Evolutionary conservation across 2,888 invertebrate genomes (phyloP), one percentile per base, ranked within the genome.

Genomic region (Agrotis exclamationis): DNA sequence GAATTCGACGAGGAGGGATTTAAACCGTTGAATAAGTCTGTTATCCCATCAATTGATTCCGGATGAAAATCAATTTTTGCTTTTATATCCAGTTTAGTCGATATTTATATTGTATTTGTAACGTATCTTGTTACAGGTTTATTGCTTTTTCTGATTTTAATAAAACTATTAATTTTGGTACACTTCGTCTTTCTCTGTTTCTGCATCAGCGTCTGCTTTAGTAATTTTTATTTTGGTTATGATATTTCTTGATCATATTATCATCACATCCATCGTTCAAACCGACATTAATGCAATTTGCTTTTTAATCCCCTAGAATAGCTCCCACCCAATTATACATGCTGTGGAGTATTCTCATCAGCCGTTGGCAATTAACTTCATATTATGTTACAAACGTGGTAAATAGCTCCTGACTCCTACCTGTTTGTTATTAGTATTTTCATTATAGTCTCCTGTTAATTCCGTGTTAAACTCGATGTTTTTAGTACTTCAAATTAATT

Each of bases 401-500:
- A 56, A n/a, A 77, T 56, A 58, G 51, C 57, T 44, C 51, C 69
- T 60, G 24, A 45, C 47, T 77, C 22, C 7, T 78, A 62, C 18
- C 20, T 71, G 54, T 63, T 65, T 66, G 45, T 63, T 72, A 71
- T 77, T 67, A 76, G 60, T 71, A 67, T 74, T 74, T 80, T 77
- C 74, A 81, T 57, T 73, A 63, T 44, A 68, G 56, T 60, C 57
- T 79, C 66, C 59, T 63, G 50, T 83, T 76, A 65, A 70, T 76
- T 33, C 47, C n/a, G 54, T 59, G 74, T 84, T 84, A 67, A 70
- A 75, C 66, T 62, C 45, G 54, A 77, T 84, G 22, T 66, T 80
- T 76, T 76, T 63, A 74, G 63, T 48, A 69, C 65, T 72, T 65
- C 11, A 18, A 57, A 75, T 79, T 75, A 70, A 74, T 82, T 84